Evolutionary conservation across 1,140 invertebrate genomes (phyloP), one percentile per base, ranked within the genome.

Genomic region (Ceratina calcarata): DNA sequence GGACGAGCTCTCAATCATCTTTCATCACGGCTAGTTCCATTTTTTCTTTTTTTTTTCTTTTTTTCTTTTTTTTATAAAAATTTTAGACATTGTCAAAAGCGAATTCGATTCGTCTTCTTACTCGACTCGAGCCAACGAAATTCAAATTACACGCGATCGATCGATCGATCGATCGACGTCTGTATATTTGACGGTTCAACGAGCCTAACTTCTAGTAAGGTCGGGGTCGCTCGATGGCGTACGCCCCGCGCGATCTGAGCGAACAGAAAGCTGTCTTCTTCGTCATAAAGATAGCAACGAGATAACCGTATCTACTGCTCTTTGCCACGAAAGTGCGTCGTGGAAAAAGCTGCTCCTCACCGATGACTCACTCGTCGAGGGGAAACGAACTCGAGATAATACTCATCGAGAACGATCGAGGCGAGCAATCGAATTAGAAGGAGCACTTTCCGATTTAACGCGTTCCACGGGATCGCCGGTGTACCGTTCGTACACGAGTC

Each of bases 141-240:
- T 32, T 32, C 4, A 32, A 32, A 32, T 32, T 32, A 32, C 4
- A 32, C 27, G 27, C 27, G 27, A 32, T 32, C 27, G 27, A 32
- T 2, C 27, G 27, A 32, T 2, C 27, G 27, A 60, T 51, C 72
- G 74, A 83, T 75, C 69, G 72, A 69, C 71, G 74, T 80, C 58
- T 73, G 53, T 32, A 18, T 18, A 45, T 78, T 57, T 37, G 49
- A 74, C 81, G 53, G 69, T 79, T 80, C 78, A 66, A 80, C 71
- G 78, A 80, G 69, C 81, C 57, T 71, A 60, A 53, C 65, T 68
- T 68, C 81, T 60, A 57, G 62, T 58, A 74, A 72, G 69, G 77
- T 73, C 81, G 67, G 77, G 64, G 64, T 64, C 69, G 69, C 68
- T 70, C 68, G 62, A 57, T 60, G 61, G 16, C 62, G 77, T n/a